Conservation (phyloP, 2,797 vertebrate genomes). For the Hapalemur alaotrensis region DNA sequence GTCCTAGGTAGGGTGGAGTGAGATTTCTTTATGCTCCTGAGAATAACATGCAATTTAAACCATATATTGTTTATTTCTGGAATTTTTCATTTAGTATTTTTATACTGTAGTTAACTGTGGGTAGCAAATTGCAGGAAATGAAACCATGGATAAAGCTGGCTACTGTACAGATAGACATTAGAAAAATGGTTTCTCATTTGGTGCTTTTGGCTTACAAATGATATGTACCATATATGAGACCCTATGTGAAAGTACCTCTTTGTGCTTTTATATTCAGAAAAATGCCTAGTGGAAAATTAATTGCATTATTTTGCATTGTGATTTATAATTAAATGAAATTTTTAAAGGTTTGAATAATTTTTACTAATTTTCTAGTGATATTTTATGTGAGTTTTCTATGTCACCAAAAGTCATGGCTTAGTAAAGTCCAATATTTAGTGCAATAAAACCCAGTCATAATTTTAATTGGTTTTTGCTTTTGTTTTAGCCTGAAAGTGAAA, state of each 20-base stretch:
- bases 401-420: neutral
- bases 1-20: neutral
- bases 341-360: slow-evolving; percentile 40
- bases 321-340: slow-evolving; percentile 33
- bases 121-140: neutral
- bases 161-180: neutral
- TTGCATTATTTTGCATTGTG: neutral
- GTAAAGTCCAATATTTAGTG: neutral
- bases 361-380: neutral
- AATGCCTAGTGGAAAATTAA: neutral
- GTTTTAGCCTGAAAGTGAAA: slow-evolving; percentile 95
- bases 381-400: slow-evolving; percentile 22
- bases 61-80: neutral
- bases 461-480: slow-evolving; percentile 69
- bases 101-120: neutral
- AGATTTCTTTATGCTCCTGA: neutral
- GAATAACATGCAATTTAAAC: neutral
- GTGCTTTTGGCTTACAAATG: neutral
- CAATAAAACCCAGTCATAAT: neutral
- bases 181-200: neutral
- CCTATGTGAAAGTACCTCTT: neutral
- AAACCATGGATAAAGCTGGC: neutral
- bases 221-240: neutral
- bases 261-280: slow-evolving; percentile 10
- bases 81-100: neutral